Evolutionary conservation across 2,113 vertebrate genomes (phyloP).

Genomic region (Abramis brama): DNA sequence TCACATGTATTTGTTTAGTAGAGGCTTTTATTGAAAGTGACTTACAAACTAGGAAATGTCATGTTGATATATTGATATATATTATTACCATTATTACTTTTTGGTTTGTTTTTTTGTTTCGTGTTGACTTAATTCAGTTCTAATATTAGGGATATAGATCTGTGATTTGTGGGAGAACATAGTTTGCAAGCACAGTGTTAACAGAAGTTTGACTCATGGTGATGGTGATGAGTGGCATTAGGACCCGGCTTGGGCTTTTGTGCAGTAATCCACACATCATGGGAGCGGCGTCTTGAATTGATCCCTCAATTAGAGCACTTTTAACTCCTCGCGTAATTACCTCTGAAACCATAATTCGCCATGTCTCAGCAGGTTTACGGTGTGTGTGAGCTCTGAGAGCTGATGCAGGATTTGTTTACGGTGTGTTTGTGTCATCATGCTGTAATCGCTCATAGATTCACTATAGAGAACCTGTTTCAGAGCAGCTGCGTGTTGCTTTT

Average conservation of each 20-base stretch:
- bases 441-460: background rate
- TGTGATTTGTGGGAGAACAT: background rate
- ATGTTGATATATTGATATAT: background rate
- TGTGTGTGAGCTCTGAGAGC: background rate
- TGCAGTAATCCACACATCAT: background rate
- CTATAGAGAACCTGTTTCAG: conserved; percentile 26
- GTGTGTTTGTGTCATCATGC: background rate
- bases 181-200: background rate
- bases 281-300: background rate
- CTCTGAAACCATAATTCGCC: background rate
- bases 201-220: background rate
- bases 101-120: background rate
- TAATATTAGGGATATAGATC: background rate
- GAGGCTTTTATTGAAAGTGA: background rate
- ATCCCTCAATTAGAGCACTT: conserved; percentile 20
- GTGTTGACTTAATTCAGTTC: background rate
- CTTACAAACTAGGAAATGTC: background rate
- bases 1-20: background rate
- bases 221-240: background rate
- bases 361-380: background rate
- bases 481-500: conserved; percentile 16
- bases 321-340: conserved; percentile 15
- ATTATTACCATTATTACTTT: background rate
- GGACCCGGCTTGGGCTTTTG: background rate
- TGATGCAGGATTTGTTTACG: background rate